Evolutionary conservation across 37 sponge, comb jelly and placozoan species (phyloP).

Genomic region (Agelas oroides): DNA sequence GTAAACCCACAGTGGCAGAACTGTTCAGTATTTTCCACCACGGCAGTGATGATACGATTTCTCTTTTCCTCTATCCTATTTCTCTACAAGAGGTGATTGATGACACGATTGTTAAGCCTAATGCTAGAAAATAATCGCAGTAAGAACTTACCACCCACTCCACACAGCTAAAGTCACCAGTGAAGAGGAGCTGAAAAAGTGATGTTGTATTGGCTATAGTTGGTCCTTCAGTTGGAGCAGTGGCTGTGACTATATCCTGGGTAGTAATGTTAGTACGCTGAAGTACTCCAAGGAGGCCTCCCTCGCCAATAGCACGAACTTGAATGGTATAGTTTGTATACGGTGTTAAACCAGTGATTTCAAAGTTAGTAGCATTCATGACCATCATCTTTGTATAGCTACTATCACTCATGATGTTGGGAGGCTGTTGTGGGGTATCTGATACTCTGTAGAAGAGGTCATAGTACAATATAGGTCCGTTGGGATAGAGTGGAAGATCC

Average conservation of each 20-base stretch:
- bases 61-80: too few species aligned
- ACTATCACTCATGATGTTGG: too few species aligned
- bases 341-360: slow-evolving; percentile 4
- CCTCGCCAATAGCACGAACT: slow-evolving; percentile 25
- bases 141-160: too few species aligned
- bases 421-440: too few species aligned
- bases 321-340: slow-evolving; percentile 41
- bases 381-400: not conserved
- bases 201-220: not conserved
- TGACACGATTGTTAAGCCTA: too few species aligned
- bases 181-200: too few species aligned
- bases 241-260: not conserved
- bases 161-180: too few species aligned
- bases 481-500: slow-evolving; percentile 40
- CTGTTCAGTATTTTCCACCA: too few species aligned
- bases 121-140: too few species aligned
- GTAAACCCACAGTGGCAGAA: too few species aligned
- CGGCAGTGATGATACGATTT: too few species aligned
- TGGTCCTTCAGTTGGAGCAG: not conserved
- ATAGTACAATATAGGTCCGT: slow-evolving; percentile 27
- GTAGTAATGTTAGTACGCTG: not conserved
- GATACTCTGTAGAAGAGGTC: not conserved
- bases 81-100: too few species aligned
- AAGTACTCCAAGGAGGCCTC: not conserved
- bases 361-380: not conserved